phyloP scores from a whole-genome alignment of 35 echinoderm and acorn worm species.

The Chiridota heheva region DNA sequence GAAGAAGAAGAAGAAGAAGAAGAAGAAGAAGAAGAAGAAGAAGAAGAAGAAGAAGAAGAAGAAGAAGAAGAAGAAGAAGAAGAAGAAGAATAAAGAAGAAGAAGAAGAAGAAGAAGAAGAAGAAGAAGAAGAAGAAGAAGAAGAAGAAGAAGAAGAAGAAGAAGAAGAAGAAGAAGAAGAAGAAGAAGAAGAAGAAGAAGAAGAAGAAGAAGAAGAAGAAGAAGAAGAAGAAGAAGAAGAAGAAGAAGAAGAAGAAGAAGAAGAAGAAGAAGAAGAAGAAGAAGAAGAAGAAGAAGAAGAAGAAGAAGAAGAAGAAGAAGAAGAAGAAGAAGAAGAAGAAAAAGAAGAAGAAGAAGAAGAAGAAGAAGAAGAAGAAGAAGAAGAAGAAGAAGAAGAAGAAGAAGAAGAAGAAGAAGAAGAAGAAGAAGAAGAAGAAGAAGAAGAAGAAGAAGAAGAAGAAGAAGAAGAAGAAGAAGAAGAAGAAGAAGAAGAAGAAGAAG shows the following conservation, averaged over 20 bases:
- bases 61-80: not conserved
- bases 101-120: not conserved
- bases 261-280: not conserved
- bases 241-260: not conserved
- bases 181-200: not conserved
- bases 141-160: not conserved
- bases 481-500: conserved; percentile 4
- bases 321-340: not conserved
- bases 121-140: not conserved
- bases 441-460: not conserved
- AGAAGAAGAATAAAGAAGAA: too few relatives aligned
- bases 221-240: not conserved
- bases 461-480: not conserved
- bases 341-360: not conserved
- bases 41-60: not conserved
- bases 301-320: not conserved
- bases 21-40: not conserved
- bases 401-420: not conserved
- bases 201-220: not conserved
- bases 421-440: not conserved
- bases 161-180: not conserved
- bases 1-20: not conserved
- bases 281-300: not conserved
- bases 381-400: not conserved
- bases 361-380: not conserved